These are phyloP conservation scores for Drosophila bifasciata DNA, from an alignment of 1,140 invertebrate genomes.

Conservation along the genomic window DNA sequence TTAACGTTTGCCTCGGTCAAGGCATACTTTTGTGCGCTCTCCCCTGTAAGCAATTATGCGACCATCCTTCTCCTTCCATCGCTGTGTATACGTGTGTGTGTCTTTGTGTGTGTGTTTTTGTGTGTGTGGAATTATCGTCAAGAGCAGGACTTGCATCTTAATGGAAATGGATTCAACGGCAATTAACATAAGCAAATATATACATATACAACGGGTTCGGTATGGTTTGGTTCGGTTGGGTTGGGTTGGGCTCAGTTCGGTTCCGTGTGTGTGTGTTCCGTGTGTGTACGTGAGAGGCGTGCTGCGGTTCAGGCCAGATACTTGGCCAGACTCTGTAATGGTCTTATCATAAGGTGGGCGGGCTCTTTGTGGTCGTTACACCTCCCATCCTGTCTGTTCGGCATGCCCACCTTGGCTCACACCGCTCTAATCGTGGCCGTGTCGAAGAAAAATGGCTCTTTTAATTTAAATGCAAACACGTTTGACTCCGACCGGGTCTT, in stretches of 20 bases:
- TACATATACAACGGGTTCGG: slow-evolving; percentile 71
- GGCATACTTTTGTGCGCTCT: slow-evolving; percentile 64
- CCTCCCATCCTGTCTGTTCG: slow-evolving; percentile 1
- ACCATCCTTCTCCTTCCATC: slow-evolving; percentile 12
- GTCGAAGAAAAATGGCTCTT: slow-evolving; percentile 83
- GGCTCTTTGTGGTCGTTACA: slow-evolving; percentile 58
- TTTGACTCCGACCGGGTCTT: slow-evolving; percentile 60
- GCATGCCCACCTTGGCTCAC: slow-evolving; percentile 13
- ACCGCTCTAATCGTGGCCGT: slow-evolving; percentile 37
- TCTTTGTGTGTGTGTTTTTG: slow-evolving; percentile 32
- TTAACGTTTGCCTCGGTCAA: slow-evolving; percentile 73
- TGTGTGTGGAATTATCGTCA: slow-evolving; percentile 78
- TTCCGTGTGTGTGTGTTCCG: slow-evolving; percentile 27
- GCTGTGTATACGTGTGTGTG: slow-evolving; percentile 22
- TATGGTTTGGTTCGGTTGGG: slow-evolving; percentile 31
- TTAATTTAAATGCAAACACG: slow-evolving; percentile 84
- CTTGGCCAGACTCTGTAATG: slow-evolving; percentile 72
- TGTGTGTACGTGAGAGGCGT: slow-evolving; percentile 68
- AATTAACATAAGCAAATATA: slow-evolving; percentile 84
- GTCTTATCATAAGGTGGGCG: slow-evolving; percentile 79
- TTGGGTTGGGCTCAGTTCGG: slow-evolving; percentile 23
- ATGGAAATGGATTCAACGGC: slow-evolving; percentile 84
- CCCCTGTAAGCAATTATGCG: slow-evolving; percentile 72
- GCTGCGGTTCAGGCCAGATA: slow-evolving; percentile 71
- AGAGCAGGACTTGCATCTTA: slow-evolving; percentile 82